These are phyloP conservation scores for Syndactyla subalaris DNA, from an alignment of 2,797 vertebrate species.

Conservation along the genomic window DNA sequence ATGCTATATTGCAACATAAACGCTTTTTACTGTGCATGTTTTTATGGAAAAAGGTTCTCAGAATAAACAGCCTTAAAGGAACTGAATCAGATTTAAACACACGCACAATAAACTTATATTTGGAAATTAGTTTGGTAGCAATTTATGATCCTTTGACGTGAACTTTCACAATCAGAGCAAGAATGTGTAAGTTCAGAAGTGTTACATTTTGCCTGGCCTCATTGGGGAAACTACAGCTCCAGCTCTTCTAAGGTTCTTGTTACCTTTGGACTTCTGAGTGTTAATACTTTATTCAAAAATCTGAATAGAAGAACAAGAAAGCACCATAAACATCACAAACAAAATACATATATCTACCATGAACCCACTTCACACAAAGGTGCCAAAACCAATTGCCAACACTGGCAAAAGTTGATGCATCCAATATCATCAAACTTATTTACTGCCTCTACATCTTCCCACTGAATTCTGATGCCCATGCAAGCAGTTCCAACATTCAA, in stretches of 20 bases:
- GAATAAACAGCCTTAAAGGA: slow-evolving; percentile 17
- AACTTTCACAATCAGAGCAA: slow-evolving; percentile 18
- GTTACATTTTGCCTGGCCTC: background rate
- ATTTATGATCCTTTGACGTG: background rate
- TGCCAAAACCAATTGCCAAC: background rate
- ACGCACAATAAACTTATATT: background rate
- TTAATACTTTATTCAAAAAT: slow-evolving; percentile 13
- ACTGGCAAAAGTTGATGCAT: background rate
- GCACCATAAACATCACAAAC: background rate
- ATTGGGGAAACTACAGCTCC: background rate
- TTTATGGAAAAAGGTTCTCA: slow-evolving; percentile 13
- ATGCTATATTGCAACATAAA: background rate
- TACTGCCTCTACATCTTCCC: background rate
- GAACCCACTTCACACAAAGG: background rate
- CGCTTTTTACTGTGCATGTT: background rate
- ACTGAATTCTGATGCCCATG: background rate
- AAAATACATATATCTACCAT: background rate
- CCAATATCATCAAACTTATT: background rate
- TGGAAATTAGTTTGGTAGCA: slow-evolving; percentile 13
- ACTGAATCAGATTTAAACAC: background rate
- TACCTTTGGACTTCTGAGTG: background rate
- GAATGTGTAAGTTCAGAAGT: background rate
- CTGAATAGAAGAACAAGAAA: background rate
- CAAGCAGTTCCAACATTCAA: background rate
- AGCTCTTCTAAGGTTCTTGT: background rate